Evolutionary conservation across 2,797 vertebrate species (phyloP).

Genomic region (Zenarchopterus dispar): DNA sequence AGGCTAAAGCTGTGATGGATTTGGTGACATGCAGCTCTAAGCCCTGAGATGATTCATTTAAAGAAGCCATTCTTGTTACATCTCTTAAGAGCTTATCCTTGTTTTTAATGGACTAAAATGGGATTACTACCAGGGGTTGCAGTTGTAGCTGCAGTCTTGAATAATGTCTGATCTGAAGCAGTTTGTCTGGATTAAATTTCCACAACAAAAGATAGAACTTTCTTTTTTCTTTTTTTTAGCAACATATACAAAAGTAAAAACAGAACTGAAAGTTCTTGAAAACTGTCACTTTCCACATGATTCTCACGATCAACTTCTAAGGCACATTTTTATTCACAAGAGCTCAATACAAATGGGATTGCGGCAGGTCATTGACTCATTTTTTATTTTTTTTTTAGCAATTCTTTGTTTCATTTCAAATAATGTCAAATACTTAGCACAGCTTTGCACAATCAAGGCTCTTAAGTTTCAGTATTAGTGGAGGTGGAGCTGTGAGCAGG

Average conservation of each 20-base stretch:
- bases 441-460: too few species aligned
- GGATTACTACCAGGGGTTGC: constrained; percentile 3
- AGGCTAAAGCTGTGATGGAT: neutral
- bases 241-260: neutral
- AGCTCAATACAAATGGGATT: too few species aligned
- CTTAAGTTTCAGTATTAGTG: too few species aligned
- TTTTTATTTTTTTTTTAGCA: too few species aligned
- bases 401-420: too few species aligned
- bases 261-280: neutral
- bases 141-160: neutral
- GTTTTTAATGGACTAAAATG: constrained; percentile 3
- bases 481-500: too few species aligned
- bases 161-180: neutral
- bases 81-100: constrained; percentile 6
- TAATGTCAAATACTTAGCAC: too few species aligned
- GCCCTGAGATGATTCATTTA: constrained; percentile 14
- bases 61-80: constrained; percentile 17
- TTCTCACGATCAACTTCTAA: neutral
- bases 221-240: neutral
- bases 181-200: neutral
- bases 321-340: too few species aligned
- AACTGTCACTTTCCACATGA: neutral
- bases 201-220: neutral
- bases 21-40: constrained; percentile 14
- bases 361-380: too few species aligned